Evolutionary conservation across 2,113 vertebrate genomes (phyloP), one percentile per base, ranked within the genome.

Genomic region (Spheniscus mendiculus): DNA sequence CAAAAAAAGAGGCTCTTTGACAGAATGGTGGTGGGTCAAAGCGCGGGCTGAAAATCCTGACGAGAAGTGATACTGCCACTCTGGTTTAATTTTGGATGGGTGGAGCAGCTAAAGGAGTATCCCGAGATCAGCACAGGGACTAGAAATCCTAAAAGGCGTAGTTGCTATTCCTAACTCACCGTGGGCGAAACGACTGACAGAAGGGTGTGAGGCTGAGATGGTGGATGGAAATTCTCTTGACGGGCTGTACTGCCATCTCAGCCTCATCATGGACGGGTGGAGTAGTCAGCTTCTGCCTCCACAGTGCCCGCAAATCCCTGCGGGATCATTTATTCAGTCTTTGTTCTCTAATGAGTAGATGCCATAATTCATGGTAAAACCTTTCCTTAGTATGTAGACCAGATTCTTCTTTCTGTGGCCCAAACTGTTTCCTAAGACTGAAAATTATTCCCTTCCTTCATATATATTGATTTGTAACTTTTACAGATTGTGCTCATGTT

Each of bases 121-220:
- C 30, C 45, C 4, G 32, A 42, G 32, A 90, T 62, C 55, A 92
- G 45, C 58, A n/a, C 15, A 40, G 29, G 45, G 27, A 80, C 45
- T 40, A 56, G 76, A 92, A 89, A 84, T 55, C 47, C 38, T 74
- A n/a, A 79, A 67, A 74, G 29, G 73, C 1, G 5, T 13, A 50
- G 45, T 26, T 89, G 36, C 38, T 66, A 32, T 44, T 89, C n/a
- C 59, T 66, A 73, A 58, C 27, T 84, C 23, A 30, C 22, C 4
- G 3, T 3, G 38, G 40, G 40, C 0, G 2, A 79, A 74, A 74
- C 0, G 0, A 61, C 3, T 61, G 50, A 73, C 58, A 89, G 53
- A 81, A 74, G 40, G 23, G 34, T 34, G 53, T 36, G 52, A 89
- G 56, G 49, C 30, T 55, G 26, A 47, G 56, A 38, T 9, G 21